Evolutionary conservation across 2,113 vertebrate genomes (phyloP), one percentile per base, ranked within the genome.

Genomic region (Camelus bactrianus): DNA sequence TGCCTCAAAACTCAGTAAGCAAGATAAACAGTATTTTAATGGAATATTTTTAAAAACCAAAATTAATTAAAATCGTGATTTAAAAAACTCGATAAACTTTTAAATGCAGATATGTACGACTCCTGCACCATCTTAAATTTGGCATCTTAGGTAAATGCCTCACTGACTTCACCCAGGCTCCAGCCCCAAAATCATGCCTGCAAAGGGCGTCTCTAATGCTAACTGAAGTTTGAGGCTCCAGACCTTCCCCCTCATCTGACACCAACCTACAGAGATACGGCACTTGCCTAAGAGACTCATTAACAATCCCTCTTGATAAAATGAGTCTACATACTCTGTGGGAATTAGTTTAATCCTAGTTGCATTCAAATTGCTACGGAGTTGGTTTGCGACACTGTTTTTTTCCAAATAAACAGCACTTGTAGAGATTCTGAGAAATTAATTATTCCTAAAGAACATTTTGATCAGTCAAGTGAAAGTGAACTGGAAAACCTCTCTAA

Each of bases 401-500:
- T 69, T 32, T 32, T 42, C 5, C 12, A 76, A 91, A 75, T 62
- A 84, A 73, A 46, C 1, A 72, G 15, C 32, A 79, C 13, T 72
- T 87, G 54, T 52, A 79, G 16, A 83, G 35, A 60, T 69, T 75
- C 46, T 88, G 50, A 84, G 46, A n/a, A 79, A 83, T 73, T 64
- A 90, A 48, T 22, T 28, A 50, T 6, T 93, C 35, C n/a, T 60
- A 79, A 87, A 83, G 19, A 89, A 91, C 79, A 80, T 94, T 92
- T 95, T 89, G 32, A 92, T 82, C 52, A 82, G 38, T 30, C 10
- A 82, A 77, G 14, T 92, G 17, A 94, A 96, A 69, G 80, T 15
- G 16, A 75, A 93, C 72, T 46, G 13, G 7, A 69, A 91, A 80
- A n/a, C 75, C 8, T 79, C 32, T 35, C 8, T 17, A 81, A 64